A percentile compares a stretch with the other conserved stretches of the same genome.
phyloP scores from a whole-genome alignment of 2,888 invertebrate species.

The Dryobota labecula region DNA sequence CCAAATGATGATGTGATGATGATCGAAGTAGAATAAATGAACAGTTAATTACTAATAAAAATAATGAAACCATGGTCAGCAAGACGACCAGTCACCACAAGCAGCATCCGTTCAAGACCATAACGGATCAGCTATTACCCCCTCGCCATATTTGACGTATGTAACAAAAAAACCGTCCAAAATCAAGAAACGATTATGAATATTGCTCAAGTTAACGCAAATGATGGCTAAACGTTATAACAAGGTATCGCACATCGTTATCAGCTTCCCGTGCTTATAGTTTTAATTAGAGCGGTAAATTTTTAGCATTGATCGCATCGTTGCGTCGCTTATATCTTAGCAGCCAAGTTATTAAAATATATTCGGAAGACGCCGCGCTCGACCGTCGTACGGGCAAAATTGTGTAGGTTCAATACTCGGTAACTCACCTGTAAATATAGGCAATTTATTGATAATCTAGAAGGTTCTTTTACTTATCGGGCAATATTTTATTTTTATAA shows the following conservation, averaged over 20 bases:
- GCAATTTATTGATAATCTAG: slow-evolving; percentile 1
- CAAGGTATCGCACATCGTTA: slow-evolving; percentile 45
- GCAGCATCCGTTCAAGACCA: too few species aligned
- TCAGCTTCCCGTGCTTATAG: slow-evolving; percentile 61
- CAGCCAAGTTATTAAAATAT: slow-evolving; percentile 67
- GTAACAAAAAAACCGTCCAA: too few species aligned
- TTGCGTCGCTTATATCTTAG: slow-evolving; percentile 63
- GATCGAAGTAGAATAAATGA: too few species aligned
- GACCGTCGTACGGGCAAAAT: slow-evolving; percentile 20
- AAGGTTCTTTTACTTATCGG: slow-evolving; percentile 18
- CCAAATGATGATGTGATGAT: too few species aligned
- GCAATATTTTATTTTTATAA: slow-evolving; percentile 32
- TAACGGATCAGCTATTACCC: too few species aligned
- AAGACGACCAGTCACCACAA: too few species aligned
- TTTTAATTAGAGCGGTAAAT: slow-evolving; percentile 70
- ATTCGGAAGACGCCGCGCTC: slow-evolving; percentile 47
- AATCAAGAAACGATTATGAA: slow-evolving; percentile 15
- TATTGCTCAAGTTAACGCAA: slow-evolving; percentile 23
- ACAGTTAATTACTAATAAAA: too few species aligned
- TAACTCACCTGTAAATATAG: slow-evolving; percentile 8
- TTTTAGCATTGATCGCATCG: slow-evolving; percentile 66
- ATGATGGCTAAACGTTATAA: slow-evolving; percentile 47
- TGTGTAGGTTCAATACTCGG: slow-evolving; percentile 20
- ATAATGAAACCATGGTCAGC: too few species aligned
- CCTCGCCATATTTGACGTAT: too few species aligned